Percentiles rank a stretch among this genome's conserved stretches.
phyloP scores from a whole-genome alignment of 2,113 vertebrate species.

The Empidonax traillii region DNA sequence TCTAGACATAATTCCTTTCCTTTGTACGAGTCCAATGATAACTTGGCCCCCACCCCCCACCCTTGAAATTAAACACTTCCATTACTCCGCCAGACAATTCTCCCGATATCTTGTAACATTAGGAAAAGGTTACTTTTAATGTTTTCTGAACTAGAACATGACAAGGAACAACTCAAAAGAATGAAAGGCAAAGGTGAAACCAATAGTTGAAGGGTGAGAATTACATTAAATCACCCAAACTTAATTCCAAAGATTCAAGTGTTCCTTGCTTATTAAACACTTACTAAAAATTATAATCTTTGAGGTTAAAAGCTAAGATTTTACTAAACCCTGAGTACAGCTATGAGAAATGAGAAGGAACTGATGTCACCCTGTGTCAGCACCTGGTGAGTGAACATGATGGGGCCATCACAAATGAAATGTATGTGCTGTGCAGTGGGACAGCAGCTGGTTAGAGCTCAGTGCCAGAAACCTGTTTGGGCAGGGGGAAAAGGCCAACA shows the following conservation, averaged over 20 bases:
- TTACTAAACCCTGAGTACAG: neutral
- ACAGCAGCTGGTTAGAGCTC: neutral
- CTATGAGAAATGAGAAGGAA: neutral
- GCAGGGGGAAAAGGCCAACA: neutral
- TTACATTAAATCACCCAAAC: neutral
- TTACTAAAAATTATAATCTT: neutral
- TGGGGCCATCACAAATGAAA: neutral
- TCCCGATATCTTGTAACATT: slow-evolving; percentile 29
- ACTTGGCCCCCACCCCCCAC: neutral
- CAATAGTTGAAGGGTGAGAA: neutral
- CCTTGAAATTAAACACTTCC: slow-evolving; percentile 8
- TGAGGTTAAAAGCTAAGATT: neutral
- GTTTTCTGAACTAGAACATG: slow-evolving; percentile 23
- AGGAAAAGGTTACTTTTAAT: slow-evolving; percentile 47
- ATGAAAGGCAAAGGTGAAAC: slow-evolving; percentile 18
- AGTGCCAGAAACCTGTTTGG: neutral
- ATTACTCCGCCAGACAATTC: slow-evolving; percentile 16
- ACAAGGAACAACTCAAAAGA: slow-evolving; percentile 3
- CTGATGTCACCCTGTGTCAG: neutral
- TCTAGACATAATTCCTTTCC: slow-evolving; percentile 1
- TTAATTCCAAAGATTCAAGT: neutral
- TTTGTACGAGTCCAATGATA: neutral
- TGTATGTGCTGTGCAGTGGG: neutral
- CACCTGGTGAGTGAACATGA: neutral
- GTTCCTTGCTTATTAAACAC: neutral